Conservation (phyloP, 2,888 invertebrate genomes). For the Chironomus riparius region DNA sequence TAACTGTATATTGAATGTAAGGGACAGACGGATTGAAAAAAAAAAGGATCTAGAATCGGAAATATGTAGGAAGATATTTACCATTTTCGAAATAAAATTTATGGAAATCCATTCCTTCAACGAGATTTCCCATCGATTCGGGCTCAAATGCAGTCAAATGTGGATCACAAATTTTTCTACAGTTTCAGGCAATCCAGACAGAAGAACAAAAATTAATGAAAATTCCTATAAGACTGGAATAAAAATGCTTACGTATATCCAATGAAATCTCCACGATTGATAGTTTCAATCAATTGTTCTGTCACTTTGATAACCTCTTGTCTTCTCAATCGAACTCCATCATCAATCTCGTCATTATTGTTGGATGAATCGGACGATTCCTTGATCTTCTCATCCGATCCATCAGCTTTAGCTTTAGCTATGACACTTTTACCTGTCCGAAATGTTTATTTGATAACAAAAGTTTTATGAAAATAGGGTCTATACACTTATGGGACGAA, state of each 20-base stretch:
- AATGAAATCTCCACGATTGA: conserved; percentile 89
- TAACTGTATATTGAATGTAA: background rate
- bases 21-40: background rate
- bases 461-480: conserved; percentile 23
- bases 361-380: conserved; percentile 18
- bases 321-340: conserved; percentile 55
- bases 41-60: conserved; percentile 38
- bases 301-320: conserved; percentile 95
- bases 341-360: background rate
- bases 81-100: conserved; percentile 97
- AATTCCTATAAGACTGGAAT: no score
- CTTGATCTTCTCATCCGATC: conserved; percentile 12
- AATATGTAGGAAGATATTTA: conserved; percentile 48
- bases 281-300: conserved; percentile 87
- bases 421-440: conserved; percentile 24
- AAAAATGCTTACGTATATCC: conserved; percentile 56
- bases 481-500: background rate
- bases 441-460: conserved; percentile 25
- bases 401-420: background rate
- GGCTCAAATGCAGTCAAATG: conserved; percentile 94
- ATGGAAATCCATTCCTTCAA: conserved; percentile 96
- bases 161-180: conserved; percentile 81
- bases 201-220: background rate
- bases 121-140: conserved; percentile 89
- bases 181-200: background rate